A percentile compares a stretch with the other conserved stretches of the same genome.
These are phyloP conservation scores for Zapus hudsonius DNA, from an alignment of 2,113 vertebrate genomes.

Conservation along the genomic window DNA sequence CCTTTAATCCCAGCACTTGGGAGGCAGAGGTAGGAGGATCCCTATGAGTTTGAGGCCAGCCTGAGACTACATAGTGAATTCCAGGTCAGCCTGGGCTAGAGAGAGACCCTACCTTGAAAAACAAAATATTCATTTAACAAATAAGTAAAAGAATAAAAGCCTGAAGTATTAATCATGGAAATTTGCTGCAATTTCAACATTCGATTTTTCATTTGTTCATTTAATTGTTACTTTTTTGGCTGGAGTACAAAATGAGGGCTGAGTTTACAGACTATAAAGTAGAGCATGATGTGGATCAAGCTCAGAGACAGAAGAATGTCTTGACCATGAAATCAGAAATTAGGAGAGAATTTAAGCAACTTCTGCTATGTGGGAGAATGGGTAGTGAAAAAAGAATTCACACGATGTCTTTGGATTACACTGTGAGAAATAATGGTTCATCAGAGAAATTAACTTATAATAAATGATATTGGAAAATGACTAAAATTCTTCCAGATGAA, in stretches of 20 bases:
- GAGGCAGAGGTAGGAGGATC: too few species aligned
- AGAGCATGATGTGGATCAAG: neutral
- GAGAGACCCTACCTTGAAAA: too few species aligned
- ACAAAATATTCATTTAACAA: constrained; percentile 41
- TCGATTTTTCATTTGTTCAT: neutral
- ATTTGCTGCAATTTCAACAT: constrained; percentile 48
- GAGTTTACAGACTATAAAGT: constrained; percentile 38
- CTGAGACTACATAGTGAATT: too few species aligned
- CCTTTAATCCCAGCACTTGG: too few species aligned
- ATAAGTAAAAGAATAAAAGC: constrained; percentile 33
- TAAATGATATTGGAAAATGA: constrained; percentile 39
- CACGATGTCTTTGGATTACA: constrained; percentile 46
- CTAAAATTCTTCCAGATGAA: constrained; percentile 63
- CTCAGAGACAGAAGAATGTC: constrained; percentile 14
- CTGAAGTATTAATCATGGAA: neutral
- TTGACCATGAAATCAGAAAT: constrained; percentile 62
- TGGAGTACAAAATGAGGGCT: neutral
- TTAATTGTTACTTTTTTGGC: neutral
- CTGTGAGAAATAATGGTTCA: constrained; percentile 54
- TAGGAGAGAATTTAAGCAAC: constrained; percentile 51
- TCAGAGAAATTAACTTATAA: constrained; percentile 43
- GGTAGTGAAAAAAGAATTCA: constrained; percentile 54
- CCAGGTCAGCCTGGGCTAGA: too few species aligned
- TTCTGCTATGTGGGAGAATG: constrained; percentile 22
- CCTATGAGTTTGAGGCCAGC: too few species aligned